These are phyloP conservation scores for Pelecanus crispus DNA, from an alignment of 2,113 vertebrate species.

Conservation along the genomic window DNA sequence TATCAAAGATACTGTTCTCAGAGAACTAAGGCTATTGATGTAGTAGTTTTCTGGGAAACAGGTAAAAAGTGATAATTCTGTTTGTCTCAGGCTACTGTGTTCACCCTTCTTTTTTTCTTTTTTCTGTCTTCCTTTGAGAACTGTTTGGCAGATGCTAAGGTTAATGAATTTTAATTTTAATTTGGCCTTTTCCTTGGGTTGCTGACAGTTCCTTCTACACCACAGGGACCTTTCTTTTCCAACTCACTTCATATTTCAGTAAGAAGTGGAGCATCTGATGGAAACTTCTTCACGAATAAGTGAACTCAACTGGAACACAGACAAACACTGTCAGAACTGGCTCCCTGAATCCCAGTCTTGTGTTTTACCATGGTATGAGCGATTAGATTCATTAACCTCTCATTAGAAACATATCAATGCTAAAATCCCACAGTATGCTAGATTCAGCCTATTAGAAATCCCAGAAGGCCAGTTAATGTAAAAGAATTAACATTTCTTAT, in stretches of 20 bases:
- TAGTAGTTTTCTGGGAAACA: not conserved
- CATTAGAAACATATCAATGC: conserved; percentile 42
- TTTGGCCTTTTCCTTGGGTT: conserved; percentile 21
- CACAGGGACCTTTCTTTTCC: conserved; percentile 7
- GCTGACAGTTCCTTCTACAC: conserved; percentile 7
- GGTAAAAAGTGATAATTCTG: not conserved
- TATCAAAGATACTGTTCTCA: not conserved
- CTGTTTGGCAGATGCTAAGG: conserved; percentile 31
- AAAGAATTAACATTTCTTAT: conserved; percentile 13
- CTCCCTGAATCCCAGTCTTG: conserved; percentile 31
- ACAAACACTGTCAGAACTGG: conserved; percentile 15
- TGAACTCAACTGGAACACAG: conserved; percentile 33
- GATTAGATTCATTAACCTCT: conserved; percentile 62
- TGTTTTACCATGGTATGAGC: conserved; percentile 18
- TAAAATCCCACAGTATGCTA: conserved; percentile 8
- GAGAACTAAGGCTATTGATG: not conserved
- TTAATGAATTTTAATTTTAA: conserved; percentile 53
- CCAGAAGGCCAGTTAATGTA: not conserved
- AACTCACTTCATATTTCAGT: conserved; percentile 3
- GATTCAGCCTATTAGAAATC: conserved; percentile 35
- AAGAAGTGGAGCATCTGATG: not conserved
- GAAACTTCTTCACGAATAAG: conserved; percentile 36
- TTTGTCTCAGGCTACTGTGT: not conserved
- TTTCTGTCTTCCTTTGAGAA: not conserved
- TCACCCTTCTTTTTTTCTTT: not conserved